phyloP scores from a whole-genome alignment of 2,888 invertebrate genomes.

The Enchytraeus crypticus region DNA sequence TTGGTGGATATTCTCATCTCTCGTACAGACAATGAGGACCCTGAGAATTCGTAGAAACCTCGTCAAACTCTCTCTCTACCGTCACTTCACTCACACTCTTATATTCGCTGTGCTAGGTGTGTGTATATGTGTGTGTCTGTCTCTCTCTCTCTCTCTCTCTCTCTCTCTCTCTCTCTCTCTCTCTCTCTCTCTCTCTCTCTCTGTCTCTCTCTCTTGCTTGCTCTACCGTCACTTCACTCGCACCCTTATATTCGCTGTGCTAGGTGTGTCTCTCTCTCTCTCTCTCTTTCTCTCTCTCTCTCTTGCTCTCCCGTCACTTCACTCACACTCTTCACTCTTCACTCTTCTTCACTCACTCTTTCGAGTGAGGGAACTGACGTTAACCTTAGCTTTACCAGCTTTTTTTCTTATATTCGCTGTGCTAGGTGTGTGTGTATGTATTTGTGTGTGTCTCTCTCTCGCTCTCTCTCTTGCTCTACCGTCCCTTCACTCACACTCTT shows the following conservation, averaged over 20 bases:
- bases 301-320: no score
- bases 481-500: conserved; percentile 86
- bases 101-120: conserved; percentile 71
- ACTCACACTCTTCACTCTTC: not conserved
- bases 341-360: not conserved
- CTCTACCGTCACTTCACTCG: conserved; percentile 89
- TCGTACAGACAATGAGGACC: conserved; percentile 81
- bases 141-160: no score
- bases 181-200: no score
- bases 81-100: conserved; percentile 86
- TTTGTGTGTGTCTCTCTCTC: no score
- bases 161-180: no score
- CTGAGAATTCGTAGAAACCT: conserved; percentile 77
- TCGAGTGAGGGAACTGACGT: no score
- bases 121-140: no score
- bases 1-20: conserved; percentile 73
- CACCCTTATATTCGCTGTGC: conserved; percentile 82
- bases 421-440: conserved; percentile 51
- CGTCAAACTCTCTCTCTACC: conserved; percentile 77
- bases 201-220: conserved; percentile 47
- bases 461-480: no score
- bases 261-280: no score
- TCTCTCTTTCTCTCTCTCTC: no score
- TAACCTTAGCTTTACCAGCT: no score
- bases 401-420: no score